Base-by-base conservation (phyloP, 2,888 invertebrate species). In the Spatulosminthurus flaviceps region DNA sequence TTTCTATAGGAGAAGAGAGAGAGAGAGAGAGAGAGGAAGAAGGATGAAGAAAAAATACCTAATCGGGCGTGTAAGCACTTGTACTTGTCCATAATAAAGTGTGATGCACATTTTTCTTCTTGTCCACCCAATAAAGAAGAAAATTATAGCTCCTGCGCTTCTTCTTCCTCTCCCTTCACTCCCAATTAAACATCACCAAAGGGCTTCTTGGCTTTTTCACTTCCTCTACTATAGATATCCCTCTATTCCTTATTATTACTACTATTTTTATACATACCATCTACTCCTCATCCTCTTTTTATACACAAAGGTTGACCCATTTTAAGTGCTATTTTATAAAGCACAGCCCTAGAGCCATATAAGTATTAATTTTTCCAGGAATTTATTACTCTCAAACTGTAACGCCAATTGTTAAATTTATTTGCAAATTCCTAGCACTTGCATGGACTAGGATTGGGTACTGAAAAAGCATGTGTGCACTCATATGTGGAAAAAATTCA, bases 61-160 rank as follows among this genome's bases (percentile, higher is more conserved):
- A 43, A 72, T 72, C 72, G 72, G 72, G 72, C 72, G 43, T 72
- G 72, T 72, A 72, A 41, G 72, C 42, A 72, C 72, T 72, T 73
- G 73, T 73, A 29, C 60, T 26, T 73, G 73, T 73, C 60, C 28
- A 61, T 60, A 60, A 73, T 73, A 60, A 60, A 73, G 74, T 74
- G 74, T 74, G 61, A 64, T 43, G 51, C 22, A 26, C 73, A 73
- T 73, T 73, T 60, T 73, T 73, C 60, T 28, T 60, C 22, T 51
- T 74, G 60, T 51, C 51, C 74, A 51, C 74, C 73, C 51, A 72
- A 43, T 43, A 73, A 72, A 73, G 51, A 51, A 60, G 42, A 73
- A 73, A 73, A 73, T 73, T 73, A 73, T 73, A 73, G 74, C 74
- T 51, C 28, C 26, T 73, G 73, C 28, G 51, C 60, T 72, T n/a